A percentile compares a stretch with the other conserved stretches of the same genome.
Conservation (phyloP, 2,888 invertebrate species). For the Calephelis perditalis region DNA sequence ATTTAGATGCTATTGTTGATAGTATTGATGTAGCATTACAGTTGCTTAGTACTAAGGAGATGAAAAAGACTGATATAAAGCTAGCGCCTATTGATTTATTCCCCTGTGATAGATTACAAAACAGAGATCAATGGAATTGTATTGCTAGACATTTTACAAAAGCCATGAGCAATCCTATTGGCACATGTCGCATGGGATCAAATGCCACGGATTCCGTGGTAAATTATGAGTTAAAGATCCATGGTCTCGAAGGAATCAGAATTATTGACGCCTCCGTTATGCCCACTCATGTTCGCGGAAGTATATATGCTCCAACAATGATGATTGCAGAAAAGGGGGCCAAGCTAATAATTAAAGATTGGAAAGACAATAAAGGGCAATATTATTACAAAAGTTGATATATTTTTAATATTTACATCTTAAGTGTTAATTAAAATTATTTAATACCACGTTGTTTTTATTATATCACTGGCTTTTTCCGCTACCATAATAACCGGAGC, state of each 20-base stretch:
- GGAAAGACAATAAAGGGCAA: constrained; percentile 62
- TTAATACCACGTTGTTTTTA: constrained; percentile 68
- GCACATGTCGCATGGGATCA: constrained; percentile 68
- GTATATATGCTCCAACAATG: constrained; percentile 59
- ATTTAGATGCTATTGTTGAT: constrained; percentile 63
- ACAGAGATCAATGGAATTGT: constrained; percentile 72
- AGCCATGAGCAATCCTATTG: constrained; percentile 64
- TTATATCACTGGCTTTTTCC: constrained; percentile 70
- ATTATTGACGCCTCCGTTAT: constrained; percentile 69
- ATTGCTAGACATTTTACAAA: constrained; percentile 69
- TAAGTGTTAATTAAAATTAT: constrained; percentile 19
- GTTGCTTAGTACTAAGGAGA: constrained; percentile 62
- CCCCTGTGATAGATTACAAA: constrained; percentile 61
- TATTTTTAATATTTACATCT: constrained; percentile 16
- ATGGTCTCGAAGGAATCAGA: constrained; percentile 64
- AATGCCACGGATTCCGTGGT: constrained; percentile 63
- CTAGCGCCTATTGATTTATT: constrained; percentile 65
- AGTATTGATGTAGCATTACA: constrained; percentile 68
- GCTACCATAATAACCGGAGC: constrained; percentile 72
- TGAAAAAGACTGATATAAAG: constrained; percentile 64
- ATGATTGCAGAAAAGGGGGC: constrained; percentile 73
- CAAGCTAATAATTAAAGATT: constrained; percentile 62
- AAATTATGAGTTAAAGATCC: constrained; percentile 57
- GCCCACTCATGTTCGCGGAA: constrained; percentile 65
- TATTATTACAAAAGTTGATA: constrained; percentile 47